Base-by-base conservation (phyloP, 1,140 invertebrate genomes). In the Heliconius hermathena region DNA sequence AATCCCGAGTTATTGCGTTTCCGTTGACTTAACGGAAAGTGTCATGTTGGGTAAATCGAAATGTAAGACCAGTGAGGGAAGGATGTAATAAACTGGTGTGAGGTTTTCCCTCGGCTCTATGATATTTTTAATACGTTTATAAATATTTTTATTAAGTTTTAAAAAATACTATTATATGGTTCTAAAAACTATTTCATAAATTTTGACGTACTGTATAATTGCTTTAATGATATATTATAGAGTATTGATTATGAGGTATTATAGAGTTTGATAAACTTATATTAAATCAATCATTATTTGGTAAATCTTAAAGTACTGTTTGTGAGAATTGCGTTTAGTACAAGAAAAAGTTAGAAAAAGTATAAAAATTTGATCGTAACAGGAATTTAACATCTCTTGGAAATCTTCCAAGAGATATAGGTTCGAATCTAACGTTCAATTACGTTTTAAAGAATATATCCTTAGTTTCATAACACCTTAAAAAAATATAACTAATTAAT, bases 1-100 rank as follows among this genome's bases (percentile, higher is more conserved):
- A 79, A 79, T 79, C 78, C 78, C 41, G 52, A 75, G 78, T 79
- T 79, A 79, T 79, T 79, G 70, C 78, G 66, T 70, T 75, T 49
- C 38, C 66, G 73, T 66, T 74, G 73, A 36, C 33, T 74, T 52
- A 54, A 36, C 46, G 78, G 71, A 79, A 79, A 72, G 78, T 52
- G 78, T 71, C 29, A 36, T 54, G 73, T 79, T 70, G 60, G 41
- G 20, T 57, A 18, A 74, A 46, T 49, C 60, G 76, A 49, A 77
- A 73, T 77, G 57, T 38, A 49, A 66, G 60, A 16, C 60, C 60
- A 66, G 60, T 29, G 60, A 66, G 26, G 60, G 60, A 66, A 66
- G 60, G 22, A 66, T 66, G 60, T 66, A 66, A 66, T 66, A 66
- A 66, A 66, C 26, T 66, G 22, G 60, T 66, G 26, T 66, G 60